These are phyloP conservation scores for Odontothrips loti DNA, from an alignment of 2,888 invertebrate genomes.

Conservation along the genomic window DNA sequence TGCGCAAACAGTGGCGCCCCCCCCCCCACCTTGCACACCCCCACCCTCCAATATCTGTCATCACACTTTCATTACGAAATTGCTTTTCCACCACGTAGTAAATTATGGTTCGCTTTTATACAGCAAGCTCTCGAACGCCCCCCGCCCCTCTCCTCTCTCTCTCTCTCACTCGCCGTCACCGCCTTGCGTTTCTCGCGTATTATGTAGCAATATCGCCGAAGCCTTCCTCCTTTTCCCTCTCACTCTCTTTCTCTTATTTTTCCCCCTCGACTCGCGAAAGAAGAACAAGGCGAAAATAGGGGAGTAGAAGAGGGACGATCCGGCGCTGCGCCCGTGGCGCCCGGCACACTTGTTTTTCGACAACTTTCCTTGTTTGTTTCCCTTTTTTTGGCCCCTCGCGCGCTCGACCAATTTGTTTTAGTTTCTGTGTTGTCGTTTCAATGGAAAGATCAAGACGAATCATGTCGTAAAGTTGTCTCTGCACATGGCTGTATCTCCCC, in stretches of 20 bases:
- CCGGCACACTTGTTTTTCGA: background rate
- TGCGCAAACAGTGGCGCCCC: no score
- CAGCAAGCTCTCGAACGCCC: background rate
- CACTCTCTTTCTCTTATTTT: background rate
- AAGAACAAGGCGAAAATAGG: background rate
- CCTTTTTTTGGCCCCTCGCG: background rate
- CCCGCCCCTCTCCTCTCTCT: background rate
- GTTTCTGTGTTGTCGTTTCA: conserved; percentile 8
- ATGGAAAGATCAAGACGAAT: conserved; percentile 14
- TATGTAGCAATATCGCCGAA: conserved; percentile 25
- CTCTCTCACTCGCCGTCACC: background rate
- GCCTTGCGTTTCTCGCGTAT: conserved; percentile 3
- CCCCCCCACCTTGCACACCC: background rate
- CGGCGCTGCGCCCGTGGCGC: background rate
- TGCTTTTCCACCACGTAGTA: conserved; percentile 9
- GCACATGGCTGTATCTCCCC: no score
- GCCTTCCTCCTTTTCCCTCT: background rate
- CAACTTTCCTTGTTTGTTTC: background rate
- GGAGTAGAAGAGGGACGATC: background rate
- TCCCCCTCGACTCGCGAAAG: background rate
- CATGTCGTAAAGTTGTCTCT: background rate
- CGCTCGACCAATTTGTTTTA: conserved; percentile 2
- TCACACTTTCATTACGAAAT: conserved; percentile 23
- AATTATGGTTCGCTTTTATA: conserved; percentile 24
- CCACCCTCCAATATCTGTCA: background rate